phyloP scores from a whole-genome alignment of 2,113 vertebrate genomes.

The Ivindomyrus marchei region DNA sequence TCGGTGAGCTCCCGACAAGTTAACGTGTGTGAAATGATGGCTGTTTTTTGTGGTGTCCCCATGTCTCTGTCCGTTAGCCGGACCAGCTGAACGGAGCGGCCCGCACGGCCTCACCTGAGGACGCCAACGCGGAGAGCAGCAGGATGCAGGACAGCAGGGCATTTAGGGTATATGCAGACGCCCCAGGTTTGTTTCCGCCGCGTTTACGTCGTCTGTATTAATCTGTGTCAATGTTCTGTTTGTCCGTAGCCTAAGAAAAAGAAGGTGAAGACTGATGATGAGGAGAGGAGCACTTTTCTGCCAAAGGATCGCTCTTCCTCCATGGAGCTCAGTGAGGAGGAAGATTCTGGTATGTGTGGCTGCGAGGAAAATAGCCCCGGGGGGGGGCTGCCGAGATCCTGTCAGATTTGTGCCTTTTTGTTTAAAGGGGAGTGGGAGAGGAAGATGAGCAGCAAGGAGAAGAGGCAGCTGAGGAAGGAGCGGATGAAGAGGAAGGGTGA shows the following conservation, averaged over 20 bases:
- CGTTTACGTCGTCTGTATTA: neutral
- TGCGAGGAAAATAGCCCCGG: neutral
- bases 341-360: constrained; percentile 15
- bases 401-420: neutral
- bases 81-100: neutral
- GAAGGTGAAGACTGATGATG: constrained; percentile 16
- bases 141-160: neutral
- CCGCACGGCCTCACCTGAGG: neutral
- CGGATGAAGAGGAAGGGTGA: constrained; percentile 52
- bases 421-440: constrained; percentile 51
- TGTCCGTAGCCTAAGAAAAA: constrained; percentile 26
- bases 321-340: constrained; percentile 19
- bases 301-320: constrained; percentile 15
- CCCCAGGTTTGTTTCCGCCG: neutral
- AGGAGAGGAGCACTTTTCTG: neutral
- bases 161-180: neutral
- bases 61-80: neutral
- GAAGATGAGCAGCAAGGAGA: constrained; percentile 53
- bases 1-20: neutral
- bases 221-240: neutral
- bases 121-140: neutral
- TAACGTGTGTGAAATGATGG: neutral
- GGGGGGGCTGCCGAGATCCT: neutral
- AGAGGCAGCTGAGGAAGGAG: constrained; percentile 50
- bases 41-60: neutral